Conservation (phyloP, 1,140 invertebrate genomes). For the Aphidius gifuensis region DNA sequence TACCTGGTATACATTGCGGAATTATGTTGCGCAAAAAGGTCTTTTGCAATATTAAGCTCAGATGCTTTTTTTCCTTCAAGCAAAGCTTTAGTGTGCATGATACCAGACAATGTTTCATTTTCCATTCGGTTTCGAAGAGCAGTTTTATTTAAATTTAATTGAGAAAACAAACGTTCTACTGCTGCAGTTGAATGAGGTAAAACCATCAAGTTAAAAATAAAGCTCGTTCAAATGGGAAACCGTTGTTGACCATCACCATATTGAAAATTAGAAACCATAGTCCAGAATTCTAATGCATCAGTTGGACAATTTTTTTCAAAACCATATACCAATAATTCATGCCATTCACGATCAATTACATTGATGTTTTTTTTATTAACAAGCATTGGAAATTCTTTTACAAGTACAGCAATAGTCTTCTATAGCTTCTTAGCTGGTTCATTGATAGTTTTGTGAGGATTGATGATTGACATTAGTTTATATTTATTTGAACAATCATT, state of each 20-base stretch:
- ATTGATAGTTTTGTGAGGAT: no score
- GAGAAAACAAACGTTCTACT: constrained; percentile 2
- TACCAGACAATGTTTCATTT: neutral
- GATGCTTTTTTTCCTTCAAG: no score
- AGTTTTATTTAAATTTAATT: neutral
- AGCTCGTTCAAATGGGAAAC: neutral
- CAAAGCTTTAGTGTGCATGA: neutral
- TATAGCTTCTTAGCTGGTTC: no score
- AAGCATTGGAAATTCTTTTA: neutral
- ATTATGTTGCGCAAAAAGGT: no score
- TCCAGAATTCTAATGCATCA: constrained; percentile 3
- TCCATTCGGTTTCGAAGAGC: neutral
- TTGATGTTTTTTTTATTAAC: neutral
- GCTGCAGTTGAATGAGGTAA: neutral
- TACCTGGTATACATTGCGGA: no score
- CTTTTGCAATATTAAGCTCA: no score
- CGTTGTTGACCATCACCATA: neutral
- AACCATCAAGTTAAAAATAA: neutral
- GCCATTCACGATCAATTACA: neutral
- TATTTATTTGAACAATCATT: no score
- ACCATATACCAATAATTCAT: no score
- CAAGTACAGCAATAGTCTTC: no score
- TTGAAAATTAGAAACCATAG: neutral
- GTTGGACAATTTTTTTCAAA: no score
- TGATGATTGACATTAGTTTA: no score